Evolutionary conservation across 2,113 vertebrate genomes (phyloP), one percentile per base, ranked within the genome.

Genomic region (Mellivora capensis): DNA sequence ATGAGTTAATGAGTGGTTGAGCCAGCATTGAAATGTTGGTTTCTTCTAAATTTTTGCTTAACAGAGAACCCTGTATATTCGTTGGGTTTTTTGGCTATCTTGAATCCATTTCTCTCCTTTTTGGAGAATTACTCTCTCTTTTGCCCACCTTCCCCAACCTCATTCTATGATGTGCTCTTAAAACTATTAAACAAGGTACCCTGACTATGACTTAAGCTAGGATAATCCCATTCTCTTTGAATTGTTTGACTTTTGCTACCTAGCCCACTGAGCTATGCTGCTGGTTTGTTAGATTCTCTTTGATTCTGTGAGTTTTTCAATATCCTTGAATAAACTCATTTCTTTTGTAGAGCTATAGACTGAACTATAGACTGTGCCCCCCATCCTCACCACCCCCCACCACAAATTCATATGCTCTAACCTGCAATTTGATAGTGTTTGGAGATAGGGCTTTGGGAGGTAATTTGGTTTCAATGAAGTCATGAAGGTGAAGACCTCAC

Each of bases 231-330:
- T 92, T 90, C 27, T 93, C 7, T 71, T 57, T 31, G 54, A 81
- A 29, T 42, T 72, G 21, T 96, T 39, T 88, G n/a, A 37, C 4
- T 47, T 71, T n/a, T 76, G 23, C 15, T 89, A 37, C 57, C 47
- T 69, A 54, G 11, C n/a, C 9, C 29, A 39, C 20, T 94, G 13
- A 61, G 14, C 39, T 72, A 62, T 7, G 29, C 37, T 95, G 18
- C 44, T 79, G n/a, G 25, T 62, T 84, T 12, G 62, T 52, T 76
- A 80, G 34, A 64, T 74, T 97, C 18, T 74, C 44, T 93, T 79
- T 79, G 52, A 34, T 93, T 95, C 59, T 91, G 17, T 95, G 71
- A 94, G n/a, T 37, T 95, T 80, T 62, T 87, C 31, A 47, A 52
- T 83, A 71, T 71, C 34, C 21, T 69, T 96, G 37, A 62, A 84